These are phyloP conservation scores for Microctonus hyperodae DNA, from an alignment of 2,888 invertebrate species.

Conservation along the genomic window DNA sequence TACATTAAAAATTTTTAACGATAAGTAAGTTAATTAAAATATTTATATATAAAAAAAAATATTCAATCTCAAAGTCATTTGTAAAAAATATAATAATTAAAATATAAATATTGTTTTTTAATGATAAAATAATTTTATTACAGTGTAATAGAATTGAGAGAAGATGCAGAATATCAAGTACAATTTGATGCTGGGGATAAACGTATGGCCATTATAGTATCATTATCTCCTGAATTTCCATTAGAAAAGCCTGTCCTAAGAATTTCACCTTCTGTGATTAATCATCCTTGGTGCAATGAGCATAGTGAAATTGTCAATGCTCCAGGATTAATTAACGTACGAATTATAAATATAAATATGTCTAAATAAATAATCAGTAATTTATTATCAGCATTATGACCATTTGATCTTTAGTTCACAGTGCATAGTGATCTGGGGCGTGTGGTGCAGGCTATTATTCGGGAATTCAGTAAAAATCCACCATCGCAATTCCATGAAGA, in stretches of 20 bases:
- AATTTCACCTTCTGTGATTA: conserved; percentile 72
- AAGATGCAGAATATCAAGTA: conserved; percentile 77
- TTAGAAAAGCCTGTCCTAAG: conserved; percentile 76
- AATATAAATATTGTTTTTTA: no score
- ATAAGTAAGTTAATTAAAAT: conserved; percentile 68
- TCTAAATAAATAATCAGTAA: background rate
- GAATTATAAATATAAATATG: conserved; percentile 30
- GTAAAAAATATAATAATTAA: conserved; percentile 5
- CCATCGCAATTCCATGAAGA: conserved; percentile 63
- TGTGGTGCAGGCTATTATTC: conserved; percentile 80
- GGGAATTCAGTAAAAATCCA: conserved; percentile 77
- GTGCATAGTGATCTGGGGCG: conserved; percentile 81
- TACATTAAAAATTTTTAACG: conserved; percentile 83
- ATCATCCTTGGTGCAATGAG: conserved; percentile 75
- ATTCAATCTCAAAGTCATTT: conserved; percentile 46
- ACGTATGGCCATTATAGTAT: conserved; percentile 72
- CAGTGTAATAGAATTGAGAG: conserved; percentile 75
- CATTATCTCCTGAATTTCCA: conserved; percentile 76
- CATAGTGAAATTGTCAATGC: conserved; percentile 76
- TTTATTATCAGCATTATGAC: conserved; percentile 15
- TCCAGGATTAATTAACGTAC: conserved; percentile 77
- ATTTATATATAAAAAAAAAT: conserved; percentile 27
- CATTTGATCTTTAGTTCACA: conserved; percentile 67
- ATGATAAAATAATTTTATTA: conserved; percentile 29
- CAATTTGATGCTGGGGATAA: conserved; percentile 73